These are phyloP conservation scores for Eretmochelys imbricata DNA, from an alignment of 2,113 vertebrate genomes.

Conservation along the genomic window DNA sequence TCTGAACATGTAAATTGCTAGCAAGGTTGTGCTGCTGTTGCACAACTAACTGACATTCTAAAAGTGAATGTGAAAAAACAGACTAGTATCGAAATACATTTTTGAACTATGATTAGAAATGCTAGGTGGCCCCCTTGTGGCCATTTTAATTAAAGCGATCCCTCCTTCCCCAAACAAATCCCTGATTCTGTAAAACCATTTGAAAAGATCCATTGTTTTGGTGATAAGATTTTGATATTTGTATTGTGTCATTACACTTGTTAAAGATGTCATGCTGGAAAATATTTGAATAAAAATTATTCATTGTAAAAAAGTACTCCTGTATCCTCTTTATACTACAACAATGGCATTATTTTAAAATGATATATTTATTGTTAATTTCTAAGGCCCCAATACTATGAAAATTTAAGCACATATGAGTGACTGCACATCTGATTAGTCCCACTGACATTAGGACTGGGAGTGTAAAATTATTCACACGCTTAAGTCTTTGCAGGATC, in stretches of 20 bases:
- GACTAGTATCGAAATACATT: rapidly evolving
- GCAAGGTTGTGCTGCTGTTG: neutral
- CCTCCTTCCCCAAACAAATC: neutral
- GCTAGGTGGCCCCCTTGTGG: slow-evolving; percentile 43
- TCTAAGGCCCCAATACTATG: neutral
- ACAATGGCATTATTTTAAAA: neutral
- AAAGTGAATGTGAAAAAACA: rapidly evolving
- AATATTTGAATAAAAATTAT: neutral
- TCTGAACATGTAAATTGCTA: rapidly evolving
- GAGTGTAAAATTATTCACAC: neutral
- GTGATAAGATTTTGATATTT: neutral
- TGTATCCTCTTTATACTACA: neutral
- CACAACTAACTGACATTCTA: rapidly evolving
- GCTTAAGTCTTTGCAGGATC: neutral
- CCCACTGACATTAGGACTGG: neutral
- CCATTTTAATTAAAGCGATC: neutral
- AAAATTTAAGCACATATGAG: neutral
- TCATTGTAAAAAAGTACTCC: neutral
- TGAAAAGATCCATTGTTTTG: neutral
- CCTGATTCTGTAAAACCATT: neutral
- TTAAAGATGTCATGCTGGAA: neutral
- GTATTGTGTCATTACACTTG: neutral
- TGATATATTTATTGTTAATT: neutral
- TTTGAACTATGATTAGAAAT: neutral
- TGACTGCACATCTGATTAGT: neutral